Evolutionary conservation across 2,888 invertebrate genomes (phyloP).

Genomic region (Malthinus flaveolus): DNA sequence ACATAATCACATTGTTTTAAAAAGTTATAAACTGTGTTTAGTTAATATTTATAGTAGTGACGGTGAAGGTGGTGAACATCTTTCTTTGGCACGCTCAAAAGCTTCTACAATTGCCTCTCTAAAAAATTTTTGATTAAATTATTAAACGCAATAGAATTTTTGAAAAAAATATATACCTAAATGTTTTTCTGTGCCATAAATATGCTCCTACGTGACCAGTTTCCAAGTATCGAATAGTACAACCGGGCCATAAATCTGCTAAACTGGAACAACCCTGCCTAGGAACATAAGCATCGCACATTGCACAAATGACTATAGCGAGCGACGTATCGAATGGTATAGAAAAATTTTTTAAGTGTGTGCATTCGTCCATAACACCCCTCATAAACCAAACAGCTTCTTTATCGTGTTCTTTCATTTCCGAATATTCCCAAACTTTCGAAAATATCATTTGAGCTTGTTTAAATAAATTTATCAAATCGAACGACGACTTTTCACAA

Average conservation of each 20-base stretch:
- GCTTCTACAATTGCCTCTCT: slow-evolving; percentile 16
- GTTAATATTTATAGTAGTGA: not conserved
- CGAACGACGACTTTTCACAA: slow-evolving; percentile 2
- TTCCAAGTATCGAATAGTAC: slow-evolving; percentile 84
- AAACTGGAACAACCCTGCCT: slow-evolving; percentile 79
- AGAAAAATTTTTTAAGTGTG: slow-evolving; percentile 92
- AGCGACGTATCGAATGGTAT: slow-evolving; percentile 84
- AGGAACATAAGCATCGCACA: slow-evolving; percentile 89
- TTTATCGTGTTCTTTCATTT: slow-evolving; percentile 72
- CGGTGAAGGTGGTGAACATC: slow-evolving; percentile 1
- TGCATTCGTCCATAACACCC: slow-evolving; percentile 98
- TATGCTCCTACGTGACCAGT: slow-evolving; percentile 91
- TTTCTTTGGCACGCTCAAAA: slow-evolving; percentile 14
- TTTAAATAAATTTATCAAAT: slow-evolving; percentile 7
- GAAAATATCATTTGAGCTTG: slow-evolving; percentile 5
- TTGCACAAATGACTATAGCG: slow-evolving; percentile 88
- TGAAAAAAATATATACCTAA: slow-evolving; percentile 65
- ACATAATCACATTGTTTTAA: slow-evolving; percentile 9
- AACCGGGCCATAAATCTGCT: slow-evolving; percentile 91
- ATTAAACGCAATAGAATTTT: not conserved
- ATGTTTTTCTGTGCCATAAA: slow-evolving; percentile 81
- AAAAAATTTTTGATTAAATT: slow-evolving; percentile 5
- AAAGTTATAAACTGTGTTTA: not conserved
- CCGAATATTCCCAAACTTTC: slow-evolving; percentile 57
- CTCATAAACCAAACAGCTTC: slow-evolving; percentile 93